Percentiles rank a stretch among this genome's conserved stretches.
These are phyloP conservation scores for Zosterops borbonicus DNA, from an alignment of 2,113 vertebrate genomes.

Conservation along the genomic window DNA sequence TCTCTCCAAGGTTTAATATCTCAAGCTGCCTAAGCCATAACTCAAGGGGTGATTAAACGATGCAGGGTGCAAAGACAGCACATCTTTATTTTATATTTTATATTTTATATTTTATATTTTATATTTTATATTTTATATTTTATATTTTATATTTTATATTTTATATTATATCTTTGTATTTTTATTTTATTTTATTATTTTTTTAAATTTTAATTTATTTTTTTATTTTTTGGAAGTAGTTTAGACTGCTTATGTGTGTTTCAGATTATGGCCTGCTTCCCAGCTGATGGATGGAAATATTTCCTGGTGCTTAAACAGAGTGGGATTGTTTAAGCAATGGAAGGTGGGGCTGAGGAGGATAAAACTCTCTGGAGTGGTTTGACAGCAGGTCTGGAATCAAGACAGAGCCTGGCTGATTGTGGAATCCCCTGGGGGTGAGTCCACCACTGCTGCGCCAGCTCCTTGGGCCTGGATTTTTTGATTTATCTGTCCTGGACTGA, in stretches of 20 bases:
- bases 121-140: no score
- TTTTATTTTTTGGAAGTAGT: background rate
- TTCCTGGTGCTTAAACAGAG: background rate
- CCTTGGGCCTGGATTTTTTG: background rate
- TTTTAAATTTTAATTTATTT: background rate
- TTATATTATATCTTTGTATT: no score
- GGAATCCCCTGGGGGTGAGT: accelerated
- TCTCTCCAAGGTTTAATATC: background rate
- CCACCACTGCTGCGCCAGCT: background rate
- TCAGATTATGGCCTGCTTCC: background rate
- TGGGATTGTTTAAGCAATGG: background rate
- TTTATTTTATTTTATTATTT: no score
- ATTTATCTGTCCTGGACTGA: background rate
- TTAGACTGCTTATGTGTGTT: background rate
- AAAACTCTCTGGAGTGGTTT: background rate
- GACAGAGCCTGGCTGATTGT: background rate
- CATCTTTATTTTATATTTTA: background rate
- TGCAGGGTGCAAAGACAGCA: background rate
- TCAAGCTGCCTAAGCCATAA: background rate
- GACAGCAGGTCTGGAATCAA: background rate
- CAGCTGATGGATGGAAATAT: slow-evolving; percentile 21
- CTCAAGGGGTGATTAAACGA: slow-evolving; percentile 4
- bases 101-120: no score
- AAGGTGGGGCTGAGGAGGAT: background rate
- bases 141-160: no score